A percentile compares a stretch with the other conserved stretches of the same genome.
Conservation (phyloP, 2,113 vertebrate genomes). For the Camelus dromedarius region DNA sequence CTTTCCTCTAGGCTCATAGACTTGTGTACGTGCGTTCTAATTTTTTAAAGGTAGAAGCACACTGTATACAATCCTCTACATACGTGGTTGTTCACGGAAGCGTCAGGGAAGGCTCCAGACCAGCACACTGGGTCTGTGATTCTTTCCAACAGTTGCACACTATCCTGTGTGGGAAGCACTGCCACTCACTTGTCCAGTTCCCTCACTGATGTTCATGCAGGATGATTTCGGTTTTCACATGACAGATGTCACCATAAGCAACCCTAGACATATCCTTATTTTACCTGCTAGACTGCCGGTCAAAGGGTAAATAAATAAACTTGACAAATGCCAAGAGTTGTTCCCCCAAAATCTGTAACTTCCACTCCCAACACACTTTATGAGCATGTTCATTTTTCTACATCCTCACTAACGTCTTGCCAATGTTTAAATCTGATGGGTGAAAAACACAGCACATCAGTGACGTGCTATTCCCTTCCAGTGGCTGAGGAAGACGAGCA, state of each 20-base stretch:
- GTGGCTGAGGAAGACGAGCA: not conserved
- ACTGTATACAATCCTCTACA: not conserved
- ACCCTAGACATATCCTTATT: not conserved
- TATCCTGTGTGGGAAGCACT: fast-evolving
- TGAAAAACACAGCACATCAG: fast-evolving
- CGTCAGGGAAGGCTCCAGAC: not conserved
- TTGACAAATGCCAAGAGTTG: not conserved
- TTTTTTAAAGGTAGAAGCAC: not conserved
- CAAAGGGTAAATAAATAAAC: not conserved
- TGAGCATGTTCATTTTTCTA: not conserved
- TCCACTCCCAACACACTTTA: not conserved
- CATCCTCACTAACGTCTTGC: no score
- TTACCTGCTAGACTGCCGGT: not conserved
- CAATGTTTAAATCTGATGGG: not conserved
- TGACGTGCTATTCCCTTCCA: not conserved
- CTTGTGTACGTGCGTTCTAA: not conserved
- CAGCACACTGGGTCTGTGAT: not conserved
- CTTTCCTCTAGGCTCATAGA: not conserved
- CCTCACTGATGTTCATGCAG: not conserved
- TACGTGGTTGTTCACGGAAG: fast-evolving
- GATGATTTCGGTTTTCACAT: not conserved
- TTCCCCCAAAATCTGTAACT: not conserved
- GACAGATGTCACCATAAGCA: not conserved
- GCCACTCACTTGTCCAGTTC: not conserved
- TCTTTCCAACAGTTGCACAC: fast-evolving